Base-by-base conservation (phyloP, 2,113 vertebrate species). In the Vidua chalybeata region DNA sequence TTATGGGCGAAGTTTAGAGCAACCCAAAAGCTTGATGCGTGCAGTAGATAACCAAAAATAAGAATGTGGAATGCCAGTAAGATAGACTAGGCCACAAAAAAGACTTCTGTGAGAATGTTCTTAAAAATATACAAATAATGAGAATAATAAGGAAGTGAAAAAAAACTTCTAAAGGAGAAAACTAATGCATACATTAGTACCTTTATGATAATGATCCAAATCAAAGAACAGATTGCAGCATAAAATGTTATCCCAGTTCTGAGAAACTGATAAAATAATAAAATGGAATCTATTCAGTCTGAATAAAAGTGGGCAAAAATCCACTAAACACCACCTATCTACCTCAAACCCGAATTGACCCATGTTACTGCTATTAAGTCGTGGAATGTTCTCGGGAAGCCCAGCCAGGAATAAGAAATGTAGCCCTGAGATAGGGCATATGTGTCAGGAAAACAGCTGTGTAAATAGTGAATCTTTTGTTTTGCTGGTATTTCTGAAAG, bases 391-490 rank as follows among this genome's bases (percentile, higher is more conserved):
- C 79, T 71, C 6, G 48, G 79, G 69, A 91, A 96, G 20, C 30
- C 24, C 49, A 81, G 93, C 87, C 94, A 96, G 83, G 28, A 97
- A 95, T 94, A 95, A 95, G 83, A 95, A 97, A 96, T 33, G n/a
- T 56, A 95, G 82, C 56, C 35, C 20, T 88, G 43, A 85, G 63
- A 90, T 68, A 68, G 51, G 64, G 55, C 67, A 84, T 77, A 63
- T 35, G 39, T 96, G 63, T 93, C 82, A 94, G 63, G 67, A 95
- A 94, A 84, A 46, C 93, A 95, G 95, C 91, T 93, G 94, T 92
- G 49, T 84, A 93, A 96, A 94, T 87, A 96, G 66, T 24, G 80
- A 84, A 89, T 94, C 89, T 89, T 94, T 89, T 92, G 33, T 84
- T 84, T 86, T 90, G 10, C 24, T 92, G 56, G 7, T 78, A 64